These are phyloP conservation scores for Anoplius nigerrimus DNA, from an alignment of 2,888 invertebrate genomes.

Conservation along the genomic window DNA sequence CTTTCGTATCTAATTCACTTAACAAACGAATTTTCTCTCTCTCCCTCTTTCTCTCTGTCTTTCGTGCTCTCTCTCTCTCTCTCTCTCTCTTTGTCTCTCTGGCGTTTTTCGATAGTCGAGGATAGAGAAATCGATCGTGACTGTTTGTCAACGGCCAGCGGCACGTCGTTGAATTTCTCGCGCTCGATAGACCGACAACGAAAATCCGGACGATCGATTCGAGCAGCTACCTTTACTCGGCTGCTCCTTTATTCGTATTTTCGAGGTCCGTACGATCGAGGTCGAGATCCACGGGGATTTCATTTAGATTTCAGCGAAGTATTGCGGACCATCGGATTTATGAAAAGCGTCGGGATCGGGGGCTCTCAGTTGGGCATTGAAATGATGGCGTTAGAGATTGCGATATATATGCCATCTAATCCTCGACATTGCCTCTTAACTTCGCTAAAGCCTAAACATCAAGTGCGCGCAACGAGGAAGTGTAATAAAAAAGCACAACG, in stretches of 20 bases:
- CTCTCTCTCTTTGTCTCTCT: too few species aligned
- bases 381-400: too few species aligned
- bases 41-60: not conserved
- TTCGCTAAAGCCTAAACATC: too few species aligned
- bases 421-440: too few species aligned
- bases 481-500: too few species aligned
- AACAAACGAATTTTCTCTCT: constrained; percentile 17
- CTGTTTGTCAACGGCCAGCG: not conserved
- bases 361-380: too few species aligned
- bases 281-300: constrained; percentile 34
- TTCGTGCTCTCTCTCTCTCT: too few species aligned
- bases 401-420: too few species aligned
- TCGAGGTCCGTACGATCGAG: constrained; percentile 41
- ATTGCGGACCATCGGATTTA: too few species aligned
- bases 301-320: constrained; percentile 26
- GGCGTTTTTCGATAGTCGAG: too few species aligned
- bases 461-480: too few species aligned
- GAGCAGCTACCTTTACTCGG: constrained; percentile 6
- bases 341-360: too few species aligned
- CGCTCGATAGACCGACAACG: constrained; percentile 30
- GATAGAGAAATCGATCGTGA: not conserved
- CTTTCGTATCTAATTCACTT: constrained; percentile 47
- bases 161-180: constrained; percentile 13
- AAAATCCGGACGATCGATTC: constrained; percentile 14
- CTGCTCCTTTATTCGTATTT: constrained; percentile 25